Base-by-base conservation (phyloP, 2,113 vertebrate species). In the Reinhardtius hippoglossoides region DNA sequence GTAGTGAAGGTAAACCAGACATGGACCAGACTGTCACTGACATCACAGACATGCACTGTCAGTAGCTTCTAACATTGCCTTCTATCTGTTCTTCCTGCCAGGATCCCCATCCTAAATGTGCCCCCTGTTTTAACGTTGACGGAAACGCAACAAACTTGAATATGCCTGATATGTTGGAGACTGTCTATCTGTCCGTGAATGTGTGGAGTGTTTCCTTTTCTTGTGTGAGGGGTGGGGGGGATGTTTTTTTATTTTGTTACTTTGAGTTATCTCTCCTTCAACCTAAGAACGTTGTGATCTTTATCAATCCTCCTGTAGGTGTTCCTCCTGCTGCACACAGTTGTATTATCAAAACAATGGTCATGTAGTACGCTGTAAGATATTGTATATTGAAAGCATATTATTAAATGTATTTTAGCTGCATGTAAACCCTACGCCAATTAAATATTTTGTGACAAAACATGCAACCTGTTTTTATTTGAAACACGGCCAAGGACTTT, bases 391-490 rank as follows among this genome's bases (percentile, higher is more conserved):
- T 92, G 54, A 80, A 89, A 78, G 79, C 84, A 71, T 82, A 81
- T 87, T 85, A 71, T 87, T 56, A 86, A 73, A 85, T 92, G 78
- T 91, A 89, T 92, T 91, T 89, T 85, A 91, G 72, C 66, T 66
- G 18, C 68, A 72, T 84, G 76, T 80, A 37, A 73, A 88, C 76
- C 67, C 71, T 80, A 78, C 70, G 75, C 56, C 80, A 71, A 93
- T 92, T 90, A 94, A 93, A 93, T 92, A 91, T 91, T 91, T 93
- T 92, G 66, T 74, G 73, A 78, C 55, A 76, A 61, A 21, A 62
- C 8, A 5, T 12, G 50, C 0, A 9, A 1, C 1, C 24, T 20
- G 58, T 60, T 60, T n/a, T 20, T 54, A 54, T 54, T 54, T 21
- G 50, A 21, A 54, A n/a, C 0, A 20, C 7, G 31, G 31, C 31